Evolutionary conservation across 2,113 vertebrate genomes (phyloP), one percentile per base, ranked within the genome.

Genomic region (Sturnira hondurensis): DNA sequence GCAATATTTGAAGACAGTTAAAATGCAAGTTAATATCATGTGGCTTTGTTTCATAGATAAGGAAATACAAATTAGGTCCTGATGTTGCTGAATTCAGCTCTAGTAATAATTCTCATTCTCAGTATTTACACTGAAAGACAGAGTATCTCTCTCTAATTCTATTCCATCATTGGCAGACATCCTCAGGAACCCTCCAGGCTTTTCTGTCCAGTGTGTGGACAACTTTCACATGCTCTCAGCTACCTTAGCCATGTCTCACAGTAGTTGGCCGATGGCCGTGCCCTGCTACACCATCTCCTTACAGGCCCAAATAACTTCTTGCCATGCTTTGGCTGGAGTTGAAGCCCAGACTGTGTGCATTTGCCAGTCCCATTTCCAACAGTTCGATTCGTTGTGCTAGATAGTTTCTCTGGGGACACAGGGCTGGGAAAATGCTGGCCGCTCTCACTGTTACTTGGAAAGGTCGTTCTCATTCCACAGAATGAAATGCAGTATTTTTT

Each of bases 401-500:
- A 6, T 36, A 77, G 36, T 52, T 54, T 80, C 88, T 93, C 68
- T 65, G 47, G 74, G 96, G 65, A 38, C 52, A 71, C 0, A 54
- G 43, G 38, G n/a, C 68, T 95, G 61, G 56, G 56, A 92, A 95
- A 58, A 93, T 54, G 76, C 90, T 94, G 26, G 47, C 61, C 58
- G 56, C 54, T 91, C 73, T 94, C 73, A 15, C 50, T 65, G 45
- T 38, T 86, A 63, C 77, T 65, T 95, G 82, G 73, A 91, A 96
- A 80, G 70, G 58, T 94, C 78, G 68, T 97, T 92, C 86, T 76
- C 80, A 41, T 88, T 96, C 61, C 56, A 80, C 68, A 89, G 41
- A 94, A 95, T 89, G 74, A 96, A 96, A 86, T 97, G 95, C 96
- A 96, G 86, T 97, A 96, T 97, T 89, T 91, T 82, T 78, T 90